These are phyloP conservation scores for Pseudopleuronectes americanus DNA, from an alignment of 2,797 vertebrate species.

Conservation along the genomic window DNA sequence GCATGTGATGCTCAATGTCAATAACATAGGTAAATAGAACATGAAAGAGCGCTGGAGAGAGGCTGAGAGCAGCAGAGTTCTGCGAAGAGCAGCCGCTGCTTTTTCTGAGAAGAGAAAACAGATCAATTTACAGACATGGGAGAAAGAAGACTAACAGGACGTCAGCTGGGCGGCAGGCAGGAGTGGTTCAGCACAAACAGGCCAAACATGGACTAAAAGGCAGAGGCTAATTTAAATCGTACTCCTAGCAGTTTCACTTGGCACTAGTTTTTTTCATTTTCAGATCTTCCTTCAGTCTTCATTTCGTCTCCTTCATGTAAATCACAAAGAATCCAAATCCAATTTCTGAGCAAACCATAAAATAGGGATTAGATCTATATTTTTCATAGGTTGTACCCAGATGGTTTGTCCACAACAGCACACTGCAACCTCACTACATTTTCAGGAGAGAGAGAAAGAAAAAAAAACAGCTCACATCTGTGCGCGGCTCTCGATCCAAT, in stretches of 20 bases:
- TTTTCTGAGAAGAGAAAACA: slow-evolving; percentile 58
- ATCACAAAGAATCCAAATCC: slow-evolving; percentile 39
- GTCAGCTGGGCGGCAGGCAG: slow-evolving; percentile 7
- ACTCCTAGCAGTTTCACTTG: slow-evolving; percentile 8
- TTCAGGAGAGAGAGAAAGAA: slow-evolving; percentile 33
- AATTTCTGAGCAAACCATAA: slow-evolving; percentile 27
- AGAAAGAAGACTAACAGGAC: slow-evolving; percentile 29
- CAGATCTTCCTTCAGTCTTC: slow-evolving; percentile 15
- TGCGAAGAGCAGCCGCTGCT: slow-evolving; percentile 40
- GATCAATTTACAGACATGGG: slow-evolving; percentile 57
- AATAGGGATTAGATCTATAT: slow-evolving; percentile 47
- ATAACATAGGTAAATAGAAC: slow-evolving; percentile 20
- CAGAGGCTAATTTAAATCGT: slow-evolving; percentile 33
- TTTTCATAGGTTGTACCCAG: slow-evolving; percentile 39
- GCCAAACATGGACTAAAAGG: slow-evolving; percentile 2
- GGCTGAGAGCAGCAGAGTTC: slow-evolving; percentile 40
- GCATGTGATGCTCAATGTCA: not conserved
- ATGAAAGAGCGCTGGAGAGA: slow-evolving; percentile 21
- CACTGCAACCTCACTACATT: slow-evolving; percentile 54
- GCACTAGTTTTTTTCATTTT: slow-evolving; percentile 14
- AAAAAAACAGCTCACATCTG: slow-evolving; percentile 56
- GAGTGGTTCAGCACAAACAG: slow-evolving; percentile 13
- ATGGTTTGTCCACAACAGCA: slow-evolving; percentile 63
- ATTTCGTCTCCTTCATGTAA: slow-evolving; percentile 37
- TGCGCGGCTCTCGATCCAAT: slow-evolving; percentile 63